Evolutionary conservation across 2,888 invertebrate genomes (phyloP).

Genomic region (Limnephilus marmoratus): DNA sequence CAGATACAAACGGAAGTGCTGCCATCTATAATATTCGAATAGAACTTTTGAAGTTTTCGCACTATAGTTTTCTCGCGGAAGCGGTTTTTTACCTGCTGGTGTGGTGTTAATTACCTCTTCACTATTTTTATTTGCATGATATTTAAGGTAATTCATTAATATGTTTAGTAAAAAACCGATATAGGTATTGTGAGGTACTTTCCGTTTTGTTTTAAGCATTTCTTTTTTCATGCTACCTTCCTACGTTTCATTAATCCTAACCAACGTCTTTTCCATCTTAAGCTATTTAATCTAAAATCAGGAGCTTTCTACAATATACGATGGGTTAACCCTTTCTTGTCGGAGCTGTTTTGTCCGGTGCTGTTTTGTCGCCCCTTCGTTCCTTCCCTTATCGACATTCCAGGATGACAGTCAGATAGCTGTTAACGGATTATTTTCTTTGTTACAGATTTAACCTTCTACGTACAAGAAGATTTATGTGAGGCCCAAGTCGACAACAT

Average conservation of each 20-base stretch:
- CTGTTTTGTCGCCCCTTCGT: background rate
- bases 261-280: background rate
- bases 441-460: constrained; percentile 53
- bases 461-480: constrained; percentile 38
- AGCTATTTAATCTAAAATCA: background rate
- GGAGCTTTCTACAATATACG: background rate
- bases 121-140: no score
- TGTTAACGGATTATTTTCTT: constrained; percentile 26
- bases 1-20: no score
- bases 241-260: background rate
- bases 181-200: no score
- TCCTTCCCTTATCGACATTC: background rate
- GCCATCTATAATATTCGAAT: no score
- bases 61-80: no score
- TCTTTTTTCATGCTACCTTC: background rate
- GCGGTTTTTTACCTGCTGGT: no score
- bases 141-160: no score
- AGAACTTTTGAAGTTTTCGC: no score
- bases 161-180: no score
- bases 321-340: background rate
- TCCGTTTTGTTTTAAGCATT: no score
- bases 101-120: no score
- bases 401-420: background rate
- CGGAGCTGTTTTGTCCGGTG: background rate
- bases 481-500: constrained; percentile 51